These are phyloP conservation scores for Eulacestoma nigropectus DNA, from an alignment of 2,113 vertebrate species.

Conservation along the genomic window DNA sequence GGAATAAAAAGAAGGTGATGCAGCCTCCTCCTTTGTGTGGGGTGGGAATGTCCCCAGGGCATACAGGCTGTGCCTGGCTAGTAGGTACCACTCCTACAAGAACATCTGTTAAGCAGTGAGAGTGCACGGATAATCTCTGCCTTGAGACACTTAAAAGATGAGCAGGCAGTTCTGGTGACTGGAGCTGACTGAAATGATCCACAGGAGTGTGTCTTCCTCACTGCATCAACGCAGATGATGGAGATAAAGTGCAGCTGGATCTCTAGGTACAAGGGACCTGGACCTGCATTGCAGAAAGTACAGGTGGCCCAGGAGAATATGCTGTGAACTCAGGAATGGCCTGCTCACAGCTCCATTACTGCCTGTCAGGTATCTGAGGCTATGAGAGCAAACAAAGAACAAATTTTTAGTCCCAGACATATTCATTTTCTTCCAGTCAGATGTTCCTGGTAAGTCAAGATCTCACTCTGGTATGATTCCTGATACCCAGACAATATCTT, in stretches of 20 bases:
- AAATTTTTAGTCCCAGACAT: background rate
- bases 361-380: background rate
- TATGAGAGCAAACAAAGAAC: background rate
- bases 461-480: background rate
- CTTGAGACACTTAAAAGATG: background rate
- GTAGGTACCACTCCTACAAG: background rate
- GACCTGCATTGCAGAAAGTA: constrained; percentile 8
- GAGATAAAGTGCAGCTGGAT: background rate
- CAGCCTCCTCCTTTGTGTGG: background rate
- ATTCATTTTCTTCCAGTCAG: background rate
- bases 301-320: background rate
- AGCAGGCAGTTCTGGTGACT: background rate
- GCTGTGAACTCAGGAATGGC: background rate
- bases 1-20: background rate
- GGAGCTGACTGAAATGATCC: background rate
- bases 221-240: background rate
- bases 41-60: background rate
- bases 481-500: background rate
- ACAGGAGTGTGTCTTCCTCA: background rate
- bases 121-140: background rate
- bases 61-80: background rate
- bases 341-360: background rate
- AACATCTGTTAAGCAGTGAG: background rate
- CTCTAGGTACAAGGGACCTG: background rate
- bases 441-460: background rate